phyloP scores from a whole-genome alignment of 2,113 vertebrate species.

The Mungos mungo region DNA sequence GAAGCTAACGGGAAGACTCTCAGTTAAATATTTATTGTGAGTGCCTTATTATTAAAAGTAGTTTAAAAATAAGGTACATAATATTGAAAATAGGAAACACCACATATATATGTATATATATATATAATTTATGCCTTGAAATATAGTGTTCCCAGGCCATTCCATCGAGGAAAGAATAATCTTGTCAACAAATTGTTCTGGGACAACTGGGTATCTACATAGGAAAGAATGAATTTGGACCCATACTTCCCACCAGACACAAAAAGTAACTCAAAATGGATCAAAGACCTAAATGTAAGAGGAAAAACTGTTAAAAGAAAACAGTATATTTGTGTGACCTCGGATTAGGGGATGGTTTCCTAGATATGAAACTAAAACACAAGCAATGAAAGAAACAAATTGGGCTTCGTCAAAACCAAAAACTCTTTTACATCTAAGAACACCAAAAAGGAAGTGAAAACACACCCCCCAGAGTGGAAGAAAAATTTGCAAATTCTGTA shows the following conservation, averaged over 20 bases:
- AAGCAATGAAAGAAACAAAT: neutral
- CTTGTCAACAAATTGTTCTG: neutral
- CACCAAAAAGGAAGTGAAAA: neutral
- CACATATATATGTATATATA: neutral
- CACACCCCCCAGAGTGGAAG: neutral
- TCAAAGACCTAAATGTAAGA: neutral
- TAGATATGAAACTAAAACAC: neutral
- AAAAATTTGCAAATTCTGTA: neutral
- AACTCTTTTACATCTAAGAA: neutral
- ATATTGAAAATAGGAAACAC: neutral
- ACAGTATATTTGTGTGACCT: neutral
- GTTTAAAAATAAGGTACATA: neutral
- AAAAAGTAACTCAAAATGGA: neutral
- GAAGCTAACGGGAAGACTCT: neutral
- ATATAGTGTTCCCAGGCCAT: neutral
- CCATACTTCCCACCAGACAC: neutral
- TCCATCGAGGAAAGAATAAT: neutral
- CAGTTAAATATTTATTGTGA: neutral
- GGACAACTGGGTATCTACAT: neutral
- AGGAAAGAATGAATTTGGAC: neutral
- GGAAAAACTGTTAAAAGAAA: neutral
- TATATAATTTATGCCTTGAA: neutral
- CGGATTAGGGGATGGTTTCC: neutral
- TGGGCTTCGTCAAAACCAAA: neutral
- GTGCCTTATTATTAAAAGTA: neutral